These are phyloP conservation scores for Brachycybe producta DNA, from an alignment of 2,888 invertebrate species.

Conservation along the genomic window DNA sequence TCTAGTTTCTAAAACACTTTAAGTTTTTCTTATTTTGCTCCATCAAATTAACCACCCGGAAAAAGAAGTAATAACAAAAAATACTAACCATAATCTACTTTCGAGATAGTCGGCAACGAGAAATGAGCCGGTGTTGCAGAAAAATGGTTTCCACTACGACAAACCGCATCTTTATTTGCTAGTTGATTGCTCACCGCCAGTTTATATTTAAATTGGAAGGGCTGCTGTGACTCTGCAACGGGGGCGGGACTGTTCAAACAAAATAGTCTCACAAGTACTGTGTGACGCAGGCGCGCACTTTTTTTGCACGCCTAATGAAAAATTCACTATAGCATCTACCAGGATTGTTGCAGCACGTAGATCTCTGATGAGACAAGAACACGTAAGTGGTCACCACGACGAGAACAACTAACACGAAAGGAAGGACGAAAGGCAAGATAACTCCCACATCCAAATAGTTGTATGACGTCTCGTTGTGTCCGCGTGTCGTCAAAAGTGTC, in stretches of 20 bases:
- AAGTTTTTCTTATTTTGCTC: no score
- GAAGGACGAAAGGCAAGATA: conserved; percentile 1
- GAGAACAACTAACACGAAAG: background rate
- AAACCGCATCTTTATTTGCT: background rate
- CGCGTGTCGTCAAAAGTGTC: background rate
- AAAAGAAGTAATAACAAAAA: no score
- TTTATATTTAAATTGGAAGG: conserved; percentile 4
- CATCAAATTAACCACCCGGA: no score
- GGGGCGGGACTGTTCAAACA: background rate
- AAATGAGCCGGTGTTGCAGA: background rate
- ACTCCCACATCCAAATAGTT: conserved; percentile 2
- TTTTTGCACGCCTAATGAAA: no score
- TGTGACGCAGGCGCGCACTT: no score
- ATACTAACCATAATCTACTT: background rate
- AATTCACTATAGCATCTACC: no score
- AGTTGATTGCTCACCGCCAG: background rate
- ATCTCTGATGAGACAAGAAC: background rate
- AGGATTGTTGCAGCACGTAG: background rate
- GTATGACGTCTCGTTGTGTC: background rate
- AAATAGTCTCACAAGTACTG: background rate
- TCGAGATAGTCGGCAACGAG: background rate
- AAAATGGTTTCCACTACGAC: background rate
- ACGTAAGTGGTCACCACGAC: conserved; percentile 1
- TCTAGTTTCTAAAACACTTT: no score
- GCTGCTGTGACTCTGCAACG: background rate